These are phyloP conservation scores for Phyllotreta cruciferae DNA, from an alignment of 2,888 invertebrate genomes.

Conservation along the genomic window DNA sequence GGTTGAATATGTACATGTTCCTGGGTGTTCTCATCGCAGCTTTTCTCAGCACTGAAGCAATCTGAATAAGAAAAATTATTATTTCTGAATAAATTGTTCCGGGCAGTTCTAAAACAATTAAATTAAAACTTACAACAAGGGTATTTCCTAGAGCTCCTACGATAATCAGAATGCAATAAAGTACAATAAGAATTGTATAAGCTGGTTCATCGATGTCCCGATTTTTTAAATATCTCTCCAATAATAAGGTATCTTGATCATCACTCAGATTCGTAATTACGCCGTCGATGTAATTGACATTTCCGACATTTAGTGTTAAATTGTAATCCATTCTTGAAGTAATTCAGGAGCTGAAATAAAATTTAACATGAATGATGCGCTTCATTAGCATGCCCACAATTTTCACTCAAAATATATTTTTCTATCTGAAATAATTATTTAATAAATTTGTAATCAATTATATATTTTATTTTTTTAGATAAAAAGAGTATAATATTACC, in stretches of 20 bases:
- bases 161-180: slow-evolving; percentile 78
- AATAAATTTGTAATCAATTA: no score
- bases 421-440: no score
- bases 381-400: no score
- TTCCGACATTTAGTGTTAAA: slow-evolving; percentile 1
- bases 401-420: no score
- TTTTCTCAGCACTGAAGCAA: slow-evolving; percentile 76
- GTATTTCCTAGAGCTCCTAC: slow-evolving; percentile 87
- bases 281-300: slow-evolving; percentile 6
- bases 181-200: slow-evolving; percentile 70
- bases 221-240: slow-evolving; percentile 72
- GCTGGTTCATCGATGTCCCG: slow-evolving; percentile 75
- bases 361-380: no score
- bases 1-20: slow-evolving; percentile 92
- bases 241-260: slow-evolving; percentile 58
- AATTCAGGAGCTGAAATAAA: background rate
- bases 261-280: slow-evolving; percentile 31
- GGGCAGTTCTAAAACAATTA: background rate
- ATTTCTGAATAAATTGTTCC: background rate
- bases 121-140: slow-evolving; percentile 72
- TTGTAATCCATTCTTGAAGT: slow-evolving; percentile 22
- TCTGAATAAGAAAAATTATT: slow-evolving; percentile 51
- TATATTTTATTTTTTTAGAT: no score
- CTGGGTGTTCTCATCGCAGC: slow-evolving; percentile 89
- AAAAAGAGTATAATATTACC: no score